phyloP scores from a whole-genome alignment of 2,888 invertebrate genomes.

The Ptilodon capucinus region DNA sequence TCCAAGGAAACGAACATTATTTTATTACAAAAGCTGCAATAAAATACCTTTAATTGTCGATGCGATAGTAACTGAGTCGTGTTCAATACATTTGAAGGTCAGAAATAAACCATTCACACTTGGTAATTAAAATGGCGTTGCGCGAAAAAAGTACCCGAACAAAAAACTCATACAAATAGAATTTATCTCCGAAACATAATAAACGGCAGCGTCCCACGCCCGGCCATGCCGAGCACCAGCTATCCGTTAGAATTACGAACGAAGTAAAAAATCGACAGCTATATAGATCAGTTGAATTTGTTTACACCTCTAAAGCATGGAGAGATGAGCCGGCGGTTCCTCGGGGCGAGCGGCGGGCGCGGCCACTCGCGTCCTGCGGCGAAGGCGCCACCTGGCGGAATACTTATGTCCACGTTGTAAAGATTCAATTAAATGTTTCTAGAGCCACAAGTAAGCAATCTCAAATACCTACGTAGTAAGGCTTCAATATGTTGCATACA shows the following conservation, averaged over 20 bases:
- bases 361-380: neutral
- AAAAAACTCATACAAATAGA: too few species aligned
- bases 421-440: neutral
- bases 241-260: slow-evolving; percentile 6
- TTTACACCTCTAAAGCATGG: slow-evolving; percentile 3
- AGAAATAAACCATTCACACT: too few species aligned
- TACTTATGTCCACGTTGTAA: neutral
- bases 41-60: neutral
- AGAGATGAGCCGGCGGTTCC: neutral
- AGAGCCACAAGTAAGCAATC: neutral
- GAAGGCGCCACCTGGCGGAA: neutral
- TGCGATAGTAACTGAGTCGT: neutral
- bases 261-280: slow-evolving; percentile 3
- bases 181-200: neutral
- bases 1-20: neutral
- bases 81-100: too few species aligned
- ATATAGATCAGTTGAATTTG: slow-evolving; percentile 4
- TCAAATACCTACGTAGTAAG: too few species aligned
- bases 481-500: too few species aligned
- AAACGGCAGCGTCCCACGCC: neutral
- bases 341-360: neutral
- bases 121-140: too few species aligned
- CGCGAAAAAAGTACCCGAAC: too few species aligned
- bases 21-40: neutral
- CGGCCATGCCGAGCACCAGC: slow-evolving; percentile 5